These are phyloP conservation scores for Phenganax marumi DNA, from an alignment of 92 coral and sea anemone genomes.

Conservation along the genomic window DNA sequence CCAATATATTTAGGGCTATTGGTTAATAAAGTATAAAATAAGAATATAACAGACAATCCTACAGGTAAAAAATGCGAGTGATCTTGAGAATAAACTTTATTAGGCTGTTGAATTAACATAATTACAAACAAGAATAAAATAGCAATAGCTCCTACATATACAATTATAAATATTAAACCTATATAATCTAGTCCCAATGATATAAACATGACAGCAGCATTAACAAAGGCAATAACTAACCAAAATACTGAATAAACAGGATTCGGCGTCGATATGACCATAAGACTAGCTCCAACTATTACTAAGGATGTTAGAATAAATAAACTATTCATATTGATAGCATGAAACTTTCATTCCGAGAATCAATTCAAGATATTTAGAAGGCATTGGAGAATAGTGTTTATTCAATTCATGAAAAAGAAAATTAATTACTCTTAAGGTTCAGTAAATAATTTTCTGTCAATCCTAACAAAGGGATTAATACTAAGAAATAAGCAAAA, in stretches of 20 bases:
- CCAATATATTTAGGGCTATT: constrained; percentile 39
- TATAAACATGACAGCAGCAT: constrained; percentile 71
- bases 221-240: constrained; percentile 69
- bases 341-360: too few relatives aligned
- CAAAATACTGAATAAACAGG: constrained; percentile 81
- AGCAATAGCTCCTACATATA: constrained; percentile 64
- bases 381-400: too few relatives aligned
- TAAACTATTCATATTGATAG: constrained; percentile 44
- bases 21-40: constrained; percentile 36
- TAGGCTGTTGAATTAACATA: constrained; percentile 45
- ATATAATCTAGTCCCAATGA: constrained; percentile 70
- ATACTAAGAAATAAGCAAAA: constrained; percentile 67
- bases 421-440: constrained; percentile 29
- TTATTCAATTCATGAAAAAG: too few relatives aligned
- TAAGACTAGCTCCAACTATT: constrained; percentile 66
- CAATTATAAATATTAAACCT: constrained; percentile 65
- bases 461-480: constrained; percentile 69
- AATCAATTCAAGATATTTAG: too few relatives aligned
- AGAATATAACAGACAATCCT: constrained; percentile 39
- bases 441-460: constrained; percentile 61
- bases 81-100: constrained; percentile 38
- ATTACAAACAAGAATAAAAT: constrained; percentile 65
- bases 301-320: constrained; percentile 36
- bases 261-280: constrained; percentile 77
- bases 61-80: constrained; percentile 38